Evolutionary conservation across 1,140 invertebrate species (phyloP).

Genomic region (Papilio machaon): DNA sequence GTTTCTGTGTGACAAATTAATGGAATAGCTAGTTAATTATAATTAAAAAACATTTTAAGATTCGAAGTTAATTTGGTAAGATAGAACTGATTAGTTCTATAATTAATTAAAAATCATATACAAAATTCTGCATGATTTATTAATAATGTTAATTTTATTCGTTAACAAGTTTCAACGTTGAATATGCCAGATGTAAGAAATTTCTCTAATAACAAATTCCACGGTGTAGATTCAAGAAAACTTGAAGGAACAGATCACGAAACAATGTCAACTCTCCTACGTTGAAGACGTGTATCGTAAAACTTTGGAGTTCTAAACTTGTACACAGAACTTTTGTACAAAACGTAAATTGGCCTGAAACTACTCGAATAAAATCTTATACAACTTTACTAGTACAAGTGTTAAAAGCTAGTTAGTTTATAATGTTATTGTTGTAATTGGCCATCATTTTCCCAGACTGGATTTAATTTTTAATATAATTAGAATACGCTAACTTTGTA

Average conservation of each 20-base stretch:
- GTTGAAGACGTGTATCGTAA: not conserved
- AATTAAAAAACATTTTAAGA: too few relatives aligned
- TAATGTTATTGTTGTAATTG: not conserved
- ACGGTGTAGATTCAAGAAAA: not conserved
- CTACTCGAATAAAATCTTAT: not conserved
- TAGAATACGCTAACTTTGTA: too few relatives aligned
- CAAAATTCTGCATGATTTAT: too few relatives aligned
- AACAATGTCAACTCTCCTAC: conserved; percentile 18
- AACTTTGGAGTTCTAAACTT: conserved; percentile 2
- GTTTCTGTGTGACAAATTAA: too few relatives aligned
- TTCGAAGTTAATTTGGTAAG: too few relatives aligned
- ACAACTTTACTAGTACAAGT: not conserved
- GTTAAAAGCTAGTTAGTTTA: not conserved
- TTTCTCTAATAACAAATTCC: not conserved
- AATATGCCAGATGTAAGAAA: not conserved
- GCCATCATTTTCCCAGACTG: too few relatives aligned
- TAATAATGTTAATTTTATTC: too few relatives aligned
- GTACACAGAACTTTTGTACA: not conserved
- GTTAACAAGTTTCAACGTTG: not conserved
- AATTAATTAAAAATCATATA: too few relatives aligned
- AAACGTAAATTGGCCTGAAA: conserved; percentile 17
- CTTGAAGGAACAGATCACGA: not conserved
- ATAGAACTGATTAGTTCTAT: too few relatives aligned
- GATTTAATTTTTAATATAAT: not conserved
- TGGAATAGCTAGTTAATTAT: too few relatives aligned